Evolutionary conservation across 2,797 vertebrate species (phyloP), one percentile per base, ranked within the genome.

Genomic region (Chelidonichthys spinosus): DNA sequence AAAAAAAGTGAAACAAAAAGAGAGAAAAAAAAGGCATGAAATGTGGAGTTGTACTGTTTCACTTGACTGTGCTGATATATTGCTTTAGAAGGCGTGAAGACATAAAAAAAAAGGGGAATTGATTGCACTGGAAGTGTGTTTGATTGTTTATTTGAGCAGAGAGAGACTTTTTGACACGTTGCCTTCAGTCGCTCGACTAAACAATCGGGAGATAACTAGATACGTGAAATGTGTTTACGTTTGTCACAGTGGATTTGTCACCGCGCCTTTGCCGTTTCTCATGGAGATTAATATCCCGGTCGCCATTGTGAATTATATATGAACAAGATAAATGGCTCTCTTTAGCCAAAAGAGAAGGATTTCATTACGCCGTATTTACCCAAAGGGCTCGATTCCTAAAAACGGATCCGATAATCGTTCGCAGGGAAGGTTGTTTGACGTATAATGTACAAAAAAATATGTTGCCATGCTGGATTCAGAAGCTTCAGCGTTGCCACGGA

Each of bases 211-310:
- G 39, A 79, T 63, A 68, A 69, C 40, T 15, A 8, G 14, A 72
- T 56, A 42, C 40, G 43, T 47, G 35, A 69, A 58, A 43, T 25
- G 36, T 40, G 69, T 71, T 44, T 36, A 37, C 54, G 58, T 79
- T 69, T 56, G 67, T 81, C 71, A 63, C 42, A 50, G 56, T n/a
- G 40, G 56, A 64, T 79, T 76, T 69, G 47, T 67, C 66, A 78
- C 42, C 1, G 37, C 17, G 25, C 25, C 47, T 11, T 11, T 52
- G 43, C 46, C 25, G 56, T 82, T 63, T 42, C 74, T 84, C 71
- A 74, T 4, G 0, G 54, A 69, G 74, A 80, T 76, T 72, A 70
- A 65, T 33, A 79, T 82, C 76, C 44, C 61, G 33, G 15, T 55
- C 17, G 11, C 33, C 18, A 37, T 1, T 53, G 63, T 65, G 82